A percentile compares a stretch with the other conserved stretches of the same genome.
phyloP scores from a whole-genome alignment of 2,113 vertebrate species.

The Podocnemis expansa region DNA sequence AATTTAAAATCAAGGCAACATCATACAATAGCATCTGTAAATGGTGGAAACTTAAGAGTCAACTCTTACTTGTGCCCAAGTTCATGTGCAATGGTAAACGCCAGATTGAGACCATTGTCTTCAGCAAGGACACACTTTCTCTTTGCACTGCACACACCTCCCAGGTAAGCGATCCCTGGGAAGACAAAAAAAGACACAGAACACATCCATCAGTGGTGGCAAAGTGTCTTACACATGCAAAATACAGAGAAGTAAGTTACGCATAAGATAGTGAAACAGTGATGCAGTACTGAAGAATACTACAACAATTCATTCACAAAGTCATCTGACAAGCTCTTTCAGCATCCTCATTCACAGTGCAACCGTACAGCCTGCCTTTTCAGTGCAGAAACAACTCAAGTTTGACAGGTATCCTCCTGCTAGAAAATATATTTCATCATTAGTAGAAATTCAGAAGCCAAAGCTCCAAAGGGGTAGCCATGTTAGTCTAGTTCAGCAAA shows the following conservation, averaged over 20 bases:
- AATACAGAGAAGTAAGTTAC: background rate
- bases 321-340: background rate
- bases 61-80: constrained; percentile 96
- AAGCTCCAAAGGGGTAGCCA: too few relatives aligned
- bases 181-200: constrained; percentile 58
- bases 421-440: background rate
- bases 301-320: background rate
- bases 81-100: constrained; percentile 98
- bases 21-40: background rate
- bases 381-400: background rate
- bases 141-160: constrained; percentile 92
- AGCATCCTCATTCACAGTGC: background rate
- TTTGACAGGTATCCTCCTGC: background rate
- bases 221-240: background rate
- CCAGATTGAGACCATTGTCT: constrained; percentile 96
- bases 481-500: too few relatives aligned
- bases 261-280: background rate
- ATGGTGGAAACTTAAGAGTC: background rate
- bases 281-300: background rate
- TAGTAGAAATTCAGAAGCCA: background rate
- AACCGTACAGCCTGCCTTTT: background rate
- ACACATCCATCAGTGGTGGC: constrained; percentile 36
- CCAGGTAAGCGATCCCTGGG: constrained; percentile 97
- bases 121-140: constrained; percentile 97
- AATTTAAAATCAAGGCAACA: background rate